Evolutionary conservation across 92 coral and sea anemone species (phyloP), one percentile per base, ranked within the genome.

Genomic region (Porites cylindrica): DNA sequence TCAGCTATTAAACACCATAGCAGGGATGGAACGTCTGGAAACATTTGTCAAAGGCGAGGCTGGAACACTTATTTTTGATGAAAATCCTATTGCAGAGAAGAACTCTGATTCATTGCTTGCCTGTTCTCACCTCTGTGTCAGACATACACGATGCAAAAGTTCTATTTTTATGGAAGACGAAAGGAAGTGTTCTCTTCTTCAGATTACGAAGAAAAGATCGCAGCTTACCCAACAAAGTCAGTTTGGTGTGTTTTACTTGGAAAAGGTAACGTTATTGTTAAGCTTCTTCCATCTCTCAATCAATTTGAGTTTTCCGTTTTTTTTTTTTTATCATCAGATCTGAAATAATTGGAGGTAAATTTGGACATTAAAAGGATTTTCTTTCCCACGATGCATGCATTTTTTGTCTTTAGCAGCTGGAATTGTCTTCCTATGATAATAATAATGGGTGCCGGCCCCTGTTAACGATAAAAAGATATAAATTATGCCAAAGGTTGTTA

Each of bases 181-280:
- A 0, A 50, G 12, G 43, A 6, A n/a, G 54, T 78, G 82, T 7
- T 4, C 62, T 62, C 24, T 78, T 0, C 76, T 68, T 7, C 29
- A 81, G 16, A 81, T 67, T 52, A 81, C 85, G 85, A 53, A 1
- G 14, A 68, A 66, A 2, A 75, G 68, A 52, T 24, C 85, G 12
- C 51, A 52, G 8, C 64, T 1, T 0, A 7, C 69, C 3, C 53
- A 1, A 17, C 53, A 16, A 14, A 21, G 12, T 53, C 76, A 52
- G 7, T 66, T 2, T 26, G 50, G 70, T 9, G 23, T 9, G 0
- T 1, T 54, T 54, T 20, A 68, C 17, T 56, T 81, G 66, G 66
- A 24, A 16, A 80, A 80, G 84, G 84, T 80, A 21, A 8, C 20
- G 4, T 23, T 12, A 59, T 4, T 16, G 9, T 47, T 6, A 58